A percentile compares a stretch with the other conserved stretches of the same genome.
Conservation (phyloP, 2,797 vertebrate genomes). For the Percopsis omiscomaycus region DNA sequence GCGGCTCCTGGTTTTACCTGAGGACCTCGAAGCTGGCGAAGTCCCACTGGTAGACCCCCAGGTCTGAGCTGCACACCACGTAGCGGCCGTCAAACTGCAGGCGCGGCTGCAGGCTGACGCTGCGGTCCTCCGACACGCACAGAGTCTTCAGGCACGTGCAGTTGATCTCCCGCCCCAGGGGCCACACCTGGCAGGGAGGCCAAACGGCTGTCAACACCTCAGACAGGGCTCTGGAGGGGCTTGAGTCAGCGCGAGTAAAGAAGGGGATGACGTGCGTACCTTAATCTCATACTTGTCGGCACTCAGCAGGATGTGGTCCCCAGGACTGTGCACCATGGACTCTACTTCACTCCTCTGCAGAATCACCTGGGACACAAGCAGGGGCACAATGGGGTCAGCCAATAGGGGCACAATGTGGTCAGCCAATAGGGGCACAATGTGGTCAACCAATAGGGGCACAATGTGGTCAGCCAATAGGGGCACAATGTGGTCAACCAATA, state of each 20-base stretch:
- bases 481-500: too few species aligned
- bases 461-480: too few species aligned
- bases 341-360: slow-evolving; percentile 95
- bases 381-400: not conserved
- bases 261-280: slow-evolving; percentile 71
- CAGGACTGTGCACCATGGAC: slow-evolving; percentile 94
- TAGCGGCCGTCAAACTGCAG: slow-evolving; percentile 96
- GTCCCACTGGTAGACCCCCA: slow-evolving; percentile 98
- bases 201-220: not conserved
- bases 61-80: slow-evolving; percentile 95
- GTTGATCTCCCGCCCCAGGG: slow-evolving; percentile 96
- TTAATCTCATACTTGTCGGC: slow-evolving; percentile 99
- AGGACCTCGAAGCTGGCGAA: slow-evolving; percentile 96
- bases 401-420: too few species aligned
- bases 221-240: not conserved
- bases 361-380: slow-evolving; percentile 80
- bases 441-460: too few species aligned
- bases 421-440: too few species aligned
- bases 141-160: slow-evolving; percentile 96
- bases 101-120: slow-evolving; percentile 93
- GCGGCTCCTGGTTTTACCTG: slow-evolving; percentile 77
- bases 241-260: not conserved
- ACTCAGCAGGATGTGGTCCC: slow-evolving; percentile 94
- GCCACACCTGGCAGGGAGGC: slow-evolving; percentile 85
- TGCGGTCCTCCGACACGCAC: slow-evolving; percentile 93